Base-by-base conservation (phyloP, 2,113 vertebrate genomes). In the Cyprinus carpio region DNA sequence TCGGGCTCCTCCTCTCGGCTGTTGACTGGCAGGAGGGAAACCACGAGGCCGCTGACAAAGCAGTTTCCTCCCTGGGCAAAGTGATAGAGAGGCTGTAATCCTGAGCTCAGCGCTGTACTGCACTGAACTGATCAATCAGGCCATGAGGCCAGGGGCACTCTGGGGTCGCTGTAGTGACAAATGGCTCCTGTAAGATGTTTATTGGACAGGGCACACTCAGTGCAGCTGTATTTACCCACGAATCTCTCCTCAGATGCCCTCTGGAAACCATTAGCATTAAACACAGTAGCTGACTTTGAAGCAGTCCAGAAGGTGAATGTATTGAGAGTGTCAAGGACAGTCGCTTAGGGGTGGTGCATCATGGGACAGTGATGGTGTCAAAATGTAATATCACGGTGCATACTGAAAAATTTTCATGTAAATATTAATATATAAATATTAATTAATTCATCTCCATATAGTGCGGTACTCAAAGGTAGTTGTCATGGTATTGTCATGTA, bases 231-330 rank as follows among this genome's bases (percentile, higher is more conserved):
- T 82, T 82, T 69, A 71, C 64, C 46, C 64, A 10, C 64, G 0
- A 46, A 54, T 67, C 60, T 81, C n/a, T 67, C 79, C 79, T 81
- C 34, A 64, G 58, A 65, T 65, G 78, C 58, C 78, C 78, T 49
- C 78, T 8, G 31, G 76, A 79, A 40, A 18, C 31, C 56, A 79
- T 79, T 79, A 79, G 76, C 23, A 37, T 62, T 16, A 62, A 79
- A 34, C 54, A 60, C 76, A 40, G 54, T 51, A 23, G 40, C 37
- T 65, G 79, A 81, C 79, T 67, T 72, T 72, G 69, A 72, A 72
- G 67, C 34, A 23, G 69, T 40, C 69, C 34, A 72, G 69, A n/a
- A 72, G 37, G 69, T 72, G 34, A 78, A 18, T 25, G 16, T 10
- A 23, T 40, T 58, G 29, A 13, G 31, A 40, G 49, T 60, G 54